These are phyloP conservation scores for Agrotis puta DNA, from an alignment of 2,888 invertebrate species.

Conservation along the genomic window DNA sequence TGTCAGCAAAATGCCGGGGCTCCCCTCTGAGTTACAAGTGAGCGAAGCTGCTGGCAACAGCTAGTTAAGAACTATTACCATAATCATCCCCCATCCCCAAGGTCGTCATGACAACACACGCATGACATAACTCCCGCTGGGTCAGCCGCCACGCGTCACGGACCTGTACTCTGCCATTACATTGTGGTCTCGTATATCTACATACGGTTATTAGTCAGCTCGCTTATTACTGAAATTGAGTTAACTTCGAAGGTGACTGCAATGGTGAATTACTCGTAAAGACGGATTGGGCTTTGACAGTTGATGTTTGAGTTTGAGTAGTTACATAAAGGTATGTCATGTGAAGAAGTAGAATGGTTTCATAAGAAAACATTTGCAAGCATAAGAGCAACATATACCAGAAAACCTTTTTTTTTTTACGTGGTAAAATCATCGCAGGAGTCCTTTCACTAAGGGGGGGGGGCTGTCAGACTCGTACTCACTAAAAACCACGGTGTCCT, in stretches of 20 bases:
- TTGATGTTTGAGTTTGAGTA: not conserved
- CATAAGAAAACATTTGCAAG: too few relatives aligned
- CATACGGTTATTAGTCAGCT: conserved; percentile 44
- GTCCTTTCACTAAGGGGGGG: too few relatives aligned
- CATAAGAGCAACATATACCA: too few relatives aligned
- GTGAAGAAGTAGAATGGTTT: too few relatives aligned
- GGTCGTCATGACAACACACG: conserved; percentile 42
- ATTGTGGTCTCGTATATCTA: conserved; percentile 34
- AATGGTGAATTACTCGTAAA: conserved; percentile 31
- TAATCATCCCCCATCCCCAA: conserved; percentile 16
- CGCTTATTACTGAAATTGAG: conserved; percentile 58
- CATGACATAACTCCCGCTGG: conserved; percentile 53
- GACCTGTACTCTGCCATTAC: conserved; percentile 59
- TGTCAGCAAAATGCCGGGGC: too few relatives aligned
- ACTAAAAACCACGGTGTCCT: too few relatives aligned
- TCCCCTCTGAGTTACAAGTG: too few relatives aligned
- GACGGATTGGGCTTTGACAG: not conserved
- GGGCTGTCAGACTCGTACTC: too few relatives aligned
- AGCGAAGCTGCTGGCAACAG: too few relatives aligned
- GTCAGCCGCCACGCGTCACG: conserved; percentile 63
- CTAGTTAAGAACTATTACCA: not conserved
- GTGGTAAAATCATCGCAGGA: too few relatives aligned
- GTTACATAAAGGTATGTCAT: too few relatives aligned
- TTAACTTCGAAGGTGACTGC: conserved; percentile 38
- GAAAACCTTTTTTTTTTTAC: too few relatives aligned